phyloP scores from a whole-genome alignment of 2,888 invertebrate genomes.

The Phyllotreta cruciferae region DNA sequence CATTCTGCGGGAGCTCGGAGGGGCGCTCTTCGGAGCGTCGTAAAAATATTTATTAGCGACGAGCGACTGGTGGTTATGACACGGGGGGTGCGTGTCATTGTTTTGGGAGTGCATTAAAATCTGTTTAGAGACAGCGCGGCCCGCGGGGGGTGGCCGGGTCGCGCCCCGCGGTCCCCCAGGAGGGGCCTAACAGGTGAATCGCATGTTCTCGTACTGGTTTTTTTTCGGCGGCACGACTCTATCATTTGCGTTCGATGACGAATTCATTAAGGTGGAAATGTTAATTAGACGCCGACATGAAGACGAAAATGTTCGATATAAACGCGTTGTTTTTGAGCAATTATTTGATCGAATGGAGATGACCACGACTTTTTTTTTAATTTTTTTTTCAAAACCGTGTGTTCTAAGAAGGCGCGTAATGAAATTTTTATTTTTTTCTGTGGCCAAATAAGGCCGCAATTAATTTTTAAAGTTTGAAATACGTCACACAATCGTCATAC shows the following conservation, averaged over 20 bases:
- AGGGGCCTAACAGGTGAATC: constrained; percentile 61
- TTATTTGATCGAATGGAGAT: too few relatives aligned
- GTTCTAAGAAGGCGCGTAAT: too few relatives aligned
- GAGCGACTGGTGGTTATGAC: constrained; percentile 52
- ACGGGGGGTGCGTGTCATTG: constrained; percentile 55
- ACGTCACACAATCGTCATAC: too few relatives aligned
- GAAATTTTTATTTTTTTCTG: too few relatives aligned
- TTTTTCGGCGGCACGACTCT: constrained; percentile 27
- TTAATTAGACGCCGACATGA: constrained; percentile 15
- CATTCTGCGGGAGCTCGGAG: background rate
- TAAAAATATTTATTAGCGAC: constrained; percentile 55
- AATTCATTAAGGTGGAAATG: constrained; percentile 26
- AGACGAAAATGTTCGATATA: background rate
- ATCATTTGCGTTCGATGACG: constrained; percentile 37
- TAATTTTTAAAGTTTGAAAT: too few relatives aligned
- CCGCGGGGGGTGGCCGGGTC: constrained; percentile 42
- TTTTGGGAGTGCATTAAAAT: constrained; percentile 64
- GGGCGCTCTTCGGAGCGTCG: constrained; percentile 30
- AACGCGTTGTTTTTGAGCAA: too few relatives aligned
- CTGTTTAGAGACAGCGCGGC: constrained; percentile 61
- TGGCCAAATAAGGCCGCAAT: too few relatives aligned
- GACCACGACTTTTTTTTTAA: too few relatives aligned
- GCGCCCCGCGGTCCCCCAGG: constrained; percentile 55
- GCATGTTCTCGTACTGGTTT: constrained; percentile 50
- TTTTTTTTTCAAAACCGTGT: too few relatives aligned